Percentiles rank a stretch among this genome's conserved stretches.
Conservation (phyloP, 2,113 vertebrate genomes). For the Podilymbus podiceps region DNA sequence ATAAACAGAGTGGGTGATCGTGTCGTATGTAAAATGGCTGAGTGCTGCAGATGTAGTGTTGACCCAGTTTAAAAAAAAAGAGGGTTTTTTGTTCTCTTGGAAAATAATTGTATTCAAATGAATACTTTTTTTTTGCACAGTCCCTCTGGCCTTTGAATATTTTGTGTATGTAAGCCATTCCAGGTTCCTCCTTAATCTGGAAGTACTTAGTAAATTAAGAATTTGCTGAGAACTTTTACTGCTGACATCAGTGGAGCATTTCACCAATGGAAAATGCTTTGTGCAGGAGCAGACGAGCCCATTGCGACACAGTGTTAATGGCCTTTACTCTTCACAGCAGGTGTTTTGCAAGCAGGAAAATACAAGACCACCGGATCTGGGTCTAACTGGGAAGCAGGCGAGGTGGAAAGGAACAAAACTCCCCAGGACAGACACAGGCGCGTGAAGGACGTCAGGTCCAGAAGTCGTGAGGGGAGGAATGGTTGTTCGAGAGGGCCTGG, state of each 20-base stretch:
- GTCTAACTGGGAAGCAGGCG: not conserved
- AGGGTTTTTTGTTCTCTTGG: slow-evolving; percentile 47
- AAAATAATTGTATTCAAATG: slow-evolving; percentile 70
- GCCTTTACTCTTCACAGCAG: not conserved
- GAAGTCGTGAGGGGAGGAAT: not conserved
- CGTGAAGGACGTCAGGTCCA: not conserved
- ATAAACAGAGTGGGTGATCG: slow-evolving; percentile 64
- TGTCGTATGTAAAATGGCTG: slow-evolving; percentile 68
- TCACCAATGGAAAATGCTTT: not conserved
- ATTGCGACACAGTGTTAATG: accelerated
- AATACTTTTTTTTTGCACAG: slow-evolving; percentile 21
- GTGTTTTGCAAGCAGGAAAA: not conserved
- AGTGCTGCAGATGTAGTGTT: slow-evolving; percentile 72
- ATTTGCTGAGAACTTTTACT: slow-evolving; percentile 24
- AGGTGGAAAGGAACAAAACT: not conserved
- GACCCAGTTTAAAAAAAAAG: slow-evolving; percentile 68
- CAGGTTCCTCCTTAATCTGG: not conserved
- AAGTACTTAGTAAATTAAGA: slow-evolving; percentile 9
- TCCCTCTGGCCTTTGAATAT: slow-evolving; percentile 43
- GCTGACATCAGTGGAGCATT: not conserved
- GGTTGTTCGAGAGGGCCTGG: not conserved
- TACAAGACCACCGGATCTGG: not conserved
- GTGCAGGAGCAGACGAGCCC: not conserved
- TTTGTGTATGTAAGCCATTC: not conserved
- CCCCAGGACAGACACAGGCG: not conserved